Evolutionary conservation across 2,797 vertebrate genomes (phyloP), one percentile per base, ranked within the genome.

Genomic region (Pseudochirops cupreus): DNA sequence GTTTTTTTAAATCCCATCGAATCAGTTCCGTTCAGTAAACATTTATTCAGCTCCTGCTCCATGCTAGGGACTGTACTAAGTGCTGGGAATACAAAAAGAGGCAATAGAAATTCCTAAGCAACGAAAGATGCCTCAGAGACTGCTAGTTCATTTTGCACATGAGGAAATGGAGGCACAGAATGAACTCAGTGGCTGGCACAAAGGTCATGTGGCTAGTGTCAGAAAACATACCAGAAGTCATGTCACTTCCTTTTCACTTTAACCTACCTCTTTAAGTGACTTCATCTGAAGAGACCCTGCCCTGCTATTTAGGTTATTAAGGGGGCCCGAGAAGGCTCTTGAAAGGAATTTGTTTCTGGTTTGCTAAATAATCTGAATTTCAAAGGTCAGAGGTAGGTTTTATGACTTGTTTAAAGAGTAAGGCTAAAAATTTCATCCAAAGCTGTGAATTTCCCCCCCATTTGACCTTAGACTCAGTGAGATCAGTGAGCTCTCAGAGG

Each of bases 321-420:
- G 39, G 74, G 74, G 39, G 74, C 74, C 39, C 1, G 39, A 87
- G 39, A 87, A 87, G 39, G 74, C 39, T 87, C 74, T 87, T 87
- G 74, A 46, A 87, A 87, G 74, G 74, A 87, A 87, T 87, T 87
- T 87, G 74, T 87, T 50, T 87, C 74, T 87, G 74, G 74, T 87
- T 87, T 87, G 74, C 74, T 87, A 87, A 87, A 87, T 87, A 87
- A 87, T 87, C 74, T 87, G 74, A 87, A 87, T 87, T 87, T 87
- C 74, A 87, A 87, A 87, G 74, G 74, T 87, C 74, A 87, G 74
- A 87, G 39, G 74, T 87, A 87, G 39, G 74, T 87, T 87, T 87
- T 87, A 87, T 87, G 74, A 87, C 74, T 87, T 87, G 74, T 87
- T 87, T 87, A 87, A 87, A 87, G 74, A 87, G 74, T 87, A 87